phyloP scores from a whole-genome alignment of 2,888 invertebrate species.

The Leptodirus hochenwartii region DNA sequence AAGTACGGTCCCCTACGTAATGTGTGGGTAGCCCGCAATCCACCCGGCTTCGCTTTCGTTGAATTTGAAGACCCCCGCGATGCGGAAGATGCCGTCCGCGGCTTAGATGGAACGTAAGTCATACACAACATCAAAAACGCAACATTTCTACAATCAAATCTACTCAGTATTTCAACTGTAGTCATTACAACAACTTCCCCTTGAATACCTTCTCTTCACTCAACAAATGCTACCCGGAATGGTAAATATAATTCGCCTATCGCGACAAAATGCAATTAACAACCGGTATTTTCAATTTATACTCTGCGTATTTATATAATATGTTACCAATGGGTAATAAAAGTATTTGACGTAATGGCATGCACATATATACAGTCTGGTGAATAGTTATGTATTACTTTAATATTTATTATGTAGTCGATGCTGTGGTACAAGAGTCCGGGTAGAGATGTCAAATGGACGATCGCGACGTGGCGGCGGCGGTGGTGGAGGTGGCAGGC shows the following conservation, averaged over 20 bases:
- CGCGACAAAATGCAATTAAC: too few species aligned
- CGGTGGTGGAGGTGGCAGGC: slow-evolving; percentile 24
- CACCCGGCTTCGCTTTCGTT: slow-evolving; percentile 82
- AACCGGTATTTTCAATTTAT: too few species aligned
- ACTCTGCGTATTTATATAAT: too few species aligned
- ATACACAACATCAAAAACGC: neutral
- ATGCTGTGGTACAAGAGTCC: slow-evolving; percentile 74
- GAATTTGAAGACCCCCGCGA: slow-evolving; percentile 80
- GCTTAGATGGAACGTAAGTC: slow-evolving; percentile 66
- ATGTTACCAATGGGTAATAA: too few species aligned
- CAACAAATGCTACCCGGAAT: too few species aligned
- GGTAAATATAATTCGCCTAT: too few species aligned
- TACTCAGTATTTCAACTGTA: too few species aligned
- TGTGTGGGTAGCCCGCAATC: slow-evolving; percentile 89
- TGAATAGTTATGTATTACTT: too few species aligned
- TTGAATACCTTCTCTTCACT: too few species aligned
- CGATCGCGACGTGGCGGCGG: slow-evolving; percentile 54
- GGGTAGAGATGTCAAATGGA: slow-evolving; percentile 87
- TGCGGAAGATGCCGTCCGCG: slow-evolving; percentile 71
- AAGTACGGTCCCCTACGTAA: slow-evolving; percentile 79
- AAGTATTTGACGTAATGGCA: too few species aligned
- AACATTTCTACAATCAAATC: neutral
- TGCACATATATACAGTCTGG: too few species aligned
- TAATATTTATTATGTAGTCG: slow-evolving; percentile 33
- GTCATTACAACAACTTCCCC: slow-evolving; percentile 2